Base-by-base conservation (phyloP, 2,888 invertebrate species). In the Platerodrilus igneus region DNA sequence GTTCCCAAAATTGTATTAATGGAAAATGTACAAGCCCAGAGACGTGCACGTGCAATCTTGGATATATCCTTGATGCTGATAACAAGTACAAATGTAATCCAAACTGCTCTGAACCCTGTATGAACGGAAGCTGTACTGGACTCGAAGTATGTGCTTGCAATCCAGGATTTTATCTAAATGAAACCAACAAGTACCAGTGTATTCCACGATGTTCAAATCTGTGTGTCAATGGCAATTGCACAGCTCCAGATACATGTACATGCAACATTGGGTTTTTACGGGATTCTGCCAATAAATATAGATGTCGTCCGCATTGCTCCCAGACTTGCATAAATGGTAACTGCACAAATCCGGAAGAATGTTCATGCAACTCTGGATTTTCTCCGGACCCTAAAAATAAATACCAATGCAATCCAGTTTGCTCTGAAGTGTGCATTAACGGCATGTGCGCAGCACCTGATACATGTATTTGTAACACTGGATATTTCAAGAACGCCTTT, bases 1-100 rank as follows among this genome's bases (percentile, higher is more conserved):
- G 75, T 51, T 47, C 62, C 48, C 70, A 73, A 2, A 73, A 73
- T 23, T 82, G 82, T 51, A 71, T 75, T 13, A 67, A 75, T 53
- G 68, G 64, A 2, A 63, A 62, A 25, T 71, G 71, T 47, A 58
- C 64, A 9, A 67, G 59, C 10, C 69, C 69, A 3, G 60, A 69
- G 37, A 55, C 50, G 15, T 71, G 71, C 46, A 61, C 64, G 15
- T 70, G 70, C 48, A 63, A 68, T 41, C 45, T 57, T 8, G 74
- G 73, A 1, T 74, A 70, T 42, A 50, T 51, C 1, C n/a, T n/a
- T n/a, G n/a, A n/a, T n/a, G n/a, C n/a, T n/a, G n/a, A n/a, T n/a
- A 30, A 60, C 53, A 39, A 60, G 50, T 47, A 39, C 17, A 56
- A 38, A n/a, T 52, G 37, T 19, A 44, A 48, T 19, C 56, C 58